Evolutionary conservation across 2,113 vertebrate species (phyloP), one percentile per base, ranked within the genome.

Genomic region (Pimephales promelas): DNA sequence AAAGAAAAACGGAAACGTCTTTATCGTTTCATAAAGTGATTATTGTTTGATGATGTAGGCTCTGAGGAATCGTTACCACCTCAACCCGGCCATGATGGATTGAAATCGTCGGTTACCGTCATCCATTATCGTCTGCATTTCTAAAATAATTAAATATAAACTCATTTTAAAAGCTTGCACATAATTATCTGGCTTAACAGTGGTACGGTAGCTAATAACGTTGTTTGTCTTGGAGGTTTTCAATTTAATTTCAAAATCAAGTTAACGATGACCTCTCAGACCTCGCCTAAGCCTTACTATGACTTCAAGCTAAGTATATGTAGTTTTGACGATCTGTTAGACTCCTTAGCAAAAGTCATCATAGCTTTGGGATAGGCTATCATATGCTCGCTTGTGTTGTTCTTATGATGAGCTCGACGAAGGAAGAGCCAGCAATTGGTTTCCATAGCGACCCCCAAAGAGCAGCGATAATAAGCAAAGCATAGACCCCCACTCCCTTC

Each of bases 401-500:
- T 83, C 72, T 80, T 85, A 85, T 78, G 81, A 88, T 83, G 81
- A 85, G 81, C 85, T 85, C 54, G 10, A 82, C 80, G 83, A 88
- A 77, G 83, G 70, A 78, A 83, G 70, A 83, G 81, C 76, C 83
- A 83, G 80, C 80, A 81, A 85, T 64, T 81, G 85, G 85, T 88
- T 88, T 88, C 87, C 87, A 88, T 88, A 81, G 87, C 82, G 87
- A 88, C 87, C 62, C 47, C 75, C 77, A 81, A 85, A 83, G 83
- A 87, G 75, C 36, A 79, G 59, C n/a, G 83, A 88, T 88, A 88
- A 88, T 83, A 85, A 78, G 77, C 83, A 83, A 76, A 73, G 40
- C 49, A 79, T 84, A 64, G 77, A 73, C 66, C 76, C 66, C 84
- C 79, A 54, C 77, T 36, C 76, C 28, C 61, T 24, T 74, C 52